phyloP scores from a whole-genome alignment of 2,888 invertebrate genomes.

The Tenodera sinensis region DNA sequence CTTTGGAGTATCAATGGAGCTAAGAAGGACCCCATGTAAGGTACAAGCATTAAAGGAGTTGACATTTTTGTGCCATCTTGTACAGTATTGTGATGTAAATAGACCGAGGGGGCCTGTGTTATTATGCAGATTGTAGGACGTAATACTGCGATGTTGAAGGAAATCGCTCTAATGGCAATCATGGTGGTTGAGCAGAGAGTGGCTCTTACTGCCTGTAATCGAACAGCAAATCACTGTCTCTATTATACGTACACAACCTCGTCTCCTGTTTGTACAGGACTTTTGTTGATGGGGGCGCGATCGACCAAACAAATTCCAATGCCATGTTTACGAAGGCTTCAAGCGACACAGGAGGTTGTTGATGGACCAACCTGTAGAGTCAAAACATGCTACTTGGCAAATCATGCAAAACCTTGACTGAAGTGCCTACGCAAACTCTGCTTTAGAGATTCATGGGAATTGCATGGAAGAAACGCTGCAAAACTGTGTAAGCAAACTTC shows the following conservation, averaged over 20 bases:
- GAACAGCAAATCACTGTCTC: neutral
- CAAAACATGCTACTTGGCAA: neutral
- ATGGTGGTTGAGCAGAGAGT: neutral
- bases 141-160: neutral
- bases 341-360: neutral
- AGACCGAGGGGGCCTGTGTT: neutral
- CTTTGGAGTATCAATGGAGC: too few relatives aligned
- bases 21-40: too few relatives aligned
- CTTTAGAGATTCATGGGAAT: neutral
- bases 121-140: neutral
- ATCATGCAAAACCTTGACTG: neutral
- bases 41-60: too few relatives aligned
- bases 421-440: neutral
- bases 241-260: neutral
- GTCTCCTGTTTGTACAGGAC: neutral
- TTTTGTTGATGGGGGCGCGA: neutral
- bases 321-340: neutral
- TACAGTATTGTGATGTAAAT: too few relatives aligned
- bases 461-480: neutral
- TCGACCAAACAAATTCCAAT: neutral
- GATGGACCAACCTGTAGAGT: neutral
- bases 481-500: neutral
- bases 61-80: too few relatives aligned
- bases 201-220: neutral
- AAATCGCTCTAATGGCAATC: neutral